Evolutionary conservation across 2,113 vertebrate species (phyloP), one percentile per base, ranked within the genome.

Genomic region (Vimba vimba): DNA sequence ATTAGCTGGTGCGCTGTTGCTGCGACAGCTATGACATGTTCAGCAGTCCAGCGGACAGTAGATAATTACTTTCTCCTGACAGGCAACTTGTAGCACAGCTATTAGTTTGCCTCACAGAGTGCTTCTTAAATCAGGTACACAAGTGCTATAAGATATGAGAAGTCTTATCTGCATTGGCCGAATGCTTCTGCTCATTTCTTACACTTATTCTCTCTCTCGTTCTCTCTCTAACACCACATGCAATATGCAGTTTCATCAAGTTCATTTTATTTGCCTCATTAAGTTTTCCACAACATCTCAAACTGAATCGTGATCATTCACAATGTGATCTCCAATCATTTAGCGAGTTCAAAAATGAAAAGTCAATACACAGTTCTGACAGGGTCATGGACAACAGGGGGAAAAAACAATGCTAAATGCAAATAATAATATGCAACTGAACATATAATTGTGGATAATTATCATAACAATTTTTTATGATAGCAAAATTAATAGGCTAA

Each of bases 51-150:
- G 23, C 59, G 85, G 92, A 90, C 80, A 77, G 87, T 89, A 84
- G 62, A 91, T 91, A 91, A 93, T 90, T 90, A 88, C 84, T 89
- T 86, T 89, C 79, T 77, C 79, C 86, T 77, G 88, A 91, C 90
- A 90, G 90, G 85, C 43, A 90, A 89, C 89, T 87, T 85, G 83
- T 87, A 88, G 86, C 86, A 86, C 88, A 85, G 80, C 91, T 88
- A 92, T 93, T 91, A 93, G 82, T 76, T 47, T 74, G 60, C 83
- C 83, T 78, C 87, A 88, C 89, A 87, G 64, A 23, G 89, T 75
- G 85, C 74, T 83, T 90, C 87, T 87, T 89, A 85, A 88, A 85
- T 39, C 73, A 87, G 87, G 68, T 90, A 91, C 91, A 87, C 88
- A 83, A 90, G 82, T 87, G 47, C 82, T 87, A 90, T 21, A 87